These are phyloP conservation scores for Leptopilina clavipes DNA, from an alignment of 1,140 invertebrate genomes.

Conservation along the genomic window DNA sequence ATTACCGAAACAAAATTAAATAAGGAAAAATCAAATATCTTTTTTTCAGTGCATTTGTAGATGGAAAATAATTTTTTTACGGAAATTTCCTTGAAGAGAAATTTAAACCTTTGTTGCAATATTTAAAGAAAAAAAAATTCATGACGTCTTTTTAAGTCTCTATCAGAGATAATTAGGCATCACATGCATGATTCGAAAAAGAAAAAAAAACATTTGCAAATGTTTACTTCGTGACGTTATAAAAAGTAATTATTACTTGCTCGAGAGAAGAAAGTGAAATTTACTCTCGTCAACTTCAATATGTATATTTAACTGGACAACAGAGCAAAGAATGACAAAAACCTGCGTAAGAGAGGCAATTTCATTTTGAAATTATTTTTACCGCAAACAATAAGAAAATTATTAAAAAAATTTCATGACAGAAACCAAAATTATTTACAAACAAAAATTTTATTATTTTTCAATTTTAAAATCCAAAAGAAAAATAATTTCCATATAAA, in stretches of 20 bases:
- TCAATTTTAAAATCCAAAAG: no score
- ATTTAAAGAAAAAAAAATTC: not conserved
- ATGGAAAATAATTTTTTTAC: not conserved
- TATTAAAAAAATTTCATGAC: not conserved
- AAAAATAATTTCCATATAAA: no score
- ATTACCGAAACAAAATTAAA: no score
- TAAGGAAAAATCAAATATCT: no score
- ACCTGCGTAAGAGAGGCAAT: not conserved
- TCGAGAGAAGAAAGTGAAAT: slow-evolving; percentile 60
- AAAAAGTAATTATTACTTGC: slow-evolving; percentile 28
- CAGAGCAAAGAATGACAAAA: not conserved
- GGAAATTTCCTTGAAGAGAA: not conserved
- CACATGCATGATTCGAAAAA: not conserved
- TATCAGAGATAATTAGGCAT: not conserved
- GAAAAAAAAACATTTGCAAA: slow-evolving; percentile 17
- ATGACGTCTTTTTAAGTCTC: not conserved
- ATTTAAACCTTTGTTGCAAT: not conserved
- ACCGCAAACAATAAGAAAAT: not conserved
- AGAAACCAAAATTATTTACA: not conserved
- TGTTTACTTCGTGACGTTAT: not conserved
- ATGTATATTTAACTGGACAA: slow-evolving; percentile 23
- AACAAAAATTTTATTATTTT: no score
- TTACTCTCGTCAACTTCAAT: slow-evolving; percentile 47
- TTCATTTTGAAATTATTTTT: no score
- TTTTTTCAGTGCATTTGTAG: no score